phyloP scores from a whole-genome alignment of 2,797 vertebrate genomes.

The Sparidentex hasta region DNA sequence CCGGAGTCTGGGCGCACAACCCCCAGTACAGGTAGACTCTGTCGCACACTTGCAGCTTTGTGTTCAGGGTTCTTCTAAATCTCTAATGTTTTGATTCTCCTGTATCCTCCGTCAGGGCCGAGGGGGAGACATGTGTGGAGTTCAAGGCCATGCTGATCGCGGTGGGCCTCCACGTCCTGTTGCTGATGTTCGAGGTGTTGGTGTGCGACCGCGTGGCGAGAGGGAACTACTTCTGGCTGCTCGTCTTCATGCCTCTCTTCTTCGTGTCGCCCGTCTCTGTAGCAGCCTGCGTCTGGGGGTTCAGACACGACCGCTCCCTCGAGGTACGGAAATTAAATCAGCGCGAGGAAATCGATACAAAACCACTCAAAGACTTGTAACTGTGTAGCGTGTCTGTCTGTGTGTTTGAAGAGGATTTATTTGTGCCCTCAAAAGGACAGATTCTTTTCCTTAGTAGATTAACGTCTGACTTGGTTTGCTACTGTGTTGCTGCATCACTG shows the following conservation, averaged over 20 bases:
- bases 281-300: slow-evolving; percentile 98
- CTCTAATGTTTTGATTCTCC: background rate
- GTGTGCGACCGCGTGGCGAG: slow-evolving; percentile 95
- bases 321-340: slow-evolving; percentile 85
- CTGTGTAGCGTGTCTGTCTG: too few species aligned
- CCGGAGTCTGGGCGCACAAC: slow-evolving; percentile 97
- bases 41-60: background rate
- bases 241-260: slow-evolving; percentile 99
- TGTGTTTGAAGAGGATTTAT: background rate
- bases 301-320: slow-evolving; percentile 96
- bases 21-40: slow-evolving; percentile 94
- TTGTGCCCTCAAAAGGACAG: too few species aligned
- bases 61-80: background rate
- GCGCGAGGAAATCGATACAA: too few species aligned
- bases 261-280: slow-evolving; percentile 98
- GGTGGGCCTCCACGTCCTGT: slow-evolving; percentile 95
- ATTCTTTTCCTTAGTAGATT: too few species aligned
- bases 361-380: too few species aligned
- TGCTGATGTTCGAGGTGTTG: slow-evolving; percentile 98
- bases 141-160: slow-evolving; percentile 99
- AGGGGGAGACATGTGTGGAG: slow-evolving; percentile 98
- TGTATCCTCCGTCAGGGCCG: slow-evolving; percentile 85
- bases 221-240: slow-evolving; percentile 94
- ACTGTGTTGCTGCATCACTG: too few species aligned
- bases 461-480: too few species aligned